A percentile compares a stretch with the other conserved stretches of the same genome.
Evolutionary conservation across 2,113 vertebrate genomes (phyloP).

Genomic region (Vicugna pacos): DNA sequence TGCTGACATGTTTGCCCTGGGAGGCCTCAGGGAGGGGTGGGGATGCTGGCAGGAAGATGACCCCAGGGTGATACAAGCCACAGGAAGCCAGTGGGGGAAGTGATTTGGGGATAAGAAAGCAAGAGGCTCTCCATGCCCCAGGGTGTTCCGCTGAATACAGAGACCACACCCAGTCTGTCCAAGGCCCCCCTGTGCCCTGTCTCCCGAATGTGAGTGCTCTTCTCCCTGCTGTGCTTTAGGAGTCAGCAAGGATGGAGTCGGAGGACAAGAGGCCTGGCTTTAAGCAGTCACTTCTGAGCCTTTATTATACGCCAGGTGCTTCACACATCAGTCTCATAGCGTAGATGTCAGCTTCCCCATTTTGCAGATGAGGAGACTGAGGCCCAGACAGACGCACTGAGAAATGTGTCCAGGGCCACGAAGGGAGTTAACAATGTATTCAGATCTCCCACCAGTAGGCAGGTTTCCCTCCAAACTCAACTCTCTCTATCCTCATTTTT

Average conservation of each 20-base stretch:
- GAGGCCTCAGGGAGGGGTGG: background rate
- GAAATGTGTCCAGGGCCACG: background rate
- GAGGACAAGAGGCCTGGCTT: background rate
- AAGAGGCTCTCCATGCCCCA: background rate
- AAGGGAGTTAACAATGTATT: background rate
- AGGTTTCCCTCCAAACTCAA: background rate
- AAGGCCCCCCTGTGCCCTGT: too few relatives aligned
- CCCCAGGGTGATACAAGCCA: background rate
- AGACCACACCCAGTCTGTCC: background rate
- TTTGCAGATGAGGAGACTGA: background rate
- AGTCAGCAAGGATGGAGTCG: background rate
- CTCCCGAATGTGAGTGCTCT: background rate
- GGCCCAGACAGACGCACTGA: background rate
- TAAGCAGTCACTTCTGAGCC: background rate
- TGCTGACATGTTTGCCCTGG: background rate
- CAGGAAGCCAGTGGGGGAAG: background rate
- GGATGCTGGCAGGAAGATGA: background rate
- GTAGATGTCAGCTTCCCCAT: background rate
- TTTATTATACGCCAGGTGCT: background rate
- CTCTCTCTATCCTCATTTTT: background rate
- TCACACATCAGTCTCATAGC: background rate
- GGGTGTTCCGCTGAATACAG: background rate
- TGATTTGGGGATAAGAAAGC: conserved; percentile 31
- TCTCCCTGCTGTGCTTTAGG: background rate
- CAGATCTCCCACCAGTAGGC: background rate